Evolutionary conservation across 2,113 vertebrate genomes (phyloP), one percentile per base, ranked within the genome.

Genomic region (Mobula birostris): DNA sequence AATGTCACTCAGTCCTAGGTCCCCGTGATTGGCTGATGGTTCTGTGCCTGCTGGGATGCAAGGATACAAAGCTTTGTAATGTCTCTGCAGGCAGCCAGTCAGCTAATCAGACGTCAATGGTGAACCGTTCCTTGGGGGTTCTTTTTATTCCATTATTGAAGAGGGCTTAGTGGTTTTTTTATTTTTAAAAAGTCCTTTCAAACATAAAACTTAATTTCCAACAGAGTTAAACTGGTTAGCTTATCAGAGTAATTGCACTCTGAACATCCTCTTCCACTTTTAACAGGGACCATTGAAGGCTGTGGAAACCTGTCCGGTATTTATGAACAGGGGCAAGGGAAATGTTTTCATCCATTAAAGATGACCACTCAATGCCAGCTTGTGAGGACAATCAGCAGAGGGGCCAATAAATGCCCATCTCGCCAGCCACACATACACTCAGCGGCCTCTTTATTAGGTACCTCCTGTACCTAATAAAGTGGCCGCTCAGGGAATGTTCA

Each of bases 31-130:
- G 96, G 96, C 95, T 95, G 94, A 91, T 94, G 95, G 94, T 94
- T 90, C 95, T 94, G 95, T 63, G 96, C 96, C 96, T 92, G 94
- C 96, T 97, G 97, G 94, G 96, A 95, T 95, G 94, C 94, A 94
- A 82, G 94, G 94, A 95, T 94, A 87, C 95, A 77, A 85, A 94
- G 95, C 96, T 96, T 95, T 95, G 95, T 95, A 95, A 95, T 95
- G 94, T 95, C 95, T 95, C 96, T 94, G 95, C 95, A 96, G 95
- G 95, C 94, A 96, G 96, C 96, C 95, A 96, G 96, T 80, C 95
- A 94, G 95, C 95, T 95, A 96, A 95, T 96, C 95, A 97, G 96
- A 97, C 96, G 95, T 96, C 96, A 95, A 95, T 95, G 95, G 95
- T 95, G 95, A 94, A 93, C 80, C 94, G 94, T 96, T 96, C 95